phyloP scores from a whole-genome alignment of 1,140 invertebrate species.

The Drosophila asahinai region DNA sequence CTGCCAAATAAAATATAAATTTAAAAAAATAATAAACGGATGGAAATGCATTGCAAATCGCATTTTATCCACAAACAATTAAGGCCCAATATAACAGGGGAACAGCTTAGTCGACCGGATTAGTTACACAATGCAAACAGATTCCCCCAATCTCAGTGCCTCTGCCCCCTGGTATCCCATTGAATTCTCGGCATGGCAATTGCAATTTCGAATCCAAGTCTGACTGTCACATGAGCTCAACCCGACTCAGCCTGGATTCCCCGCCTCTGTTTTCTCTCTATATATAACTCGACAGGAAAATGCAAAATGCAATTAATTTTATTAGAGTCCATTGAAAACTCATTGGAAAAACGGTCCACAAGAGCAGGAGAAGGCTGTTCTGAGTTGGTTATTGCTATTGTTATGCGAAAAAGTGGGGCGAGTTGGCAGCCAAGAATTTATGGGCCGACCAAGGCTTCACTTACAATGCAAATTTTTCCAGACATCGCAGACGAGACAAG shows the following conservation, averaged over 20 bases:
- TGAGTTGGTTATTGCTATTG: neutral
- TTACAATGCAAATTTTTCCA: slow-evolving; percentile 63
- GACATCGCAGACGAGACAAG: slow-evolving; percentile 17
- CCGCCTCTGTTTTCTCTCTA: slow-evolving; percentile 1
- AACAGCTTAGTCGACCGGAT: slow-evolving; percentile 28
- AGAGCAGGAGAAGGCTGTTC: neutral
- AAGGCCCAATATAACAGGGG: slow-evolving; percentile 3
- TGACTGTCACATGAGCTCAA: slow-evolving; percentile 48
- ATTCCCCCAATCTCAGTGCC: neutral
- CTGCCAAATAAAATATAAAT: neutral
- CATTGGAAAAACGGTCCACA: slow-evolving; percentile 42
- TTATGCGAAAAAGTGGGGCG: neutral
- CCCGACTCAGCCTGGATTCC: slow-evolving; percentile 3
- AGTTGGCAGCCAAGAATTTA: slow-evolving; percentile 30
- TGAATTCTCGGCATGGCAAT: slow-evolving; percentile 21
- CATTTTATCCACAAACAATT: slow-evolving; percentile 11
- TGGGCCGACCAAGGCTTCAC: slow-evolving; percentile 49
- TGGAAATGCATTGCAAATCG: neutral
- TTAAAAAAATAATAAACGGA: neutral
- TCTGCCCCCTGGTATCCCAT: neutral
- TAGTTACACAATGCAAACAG: slow-evolving; percentile 43
- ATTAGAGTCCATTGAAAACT: slow-evolving; percentile 63
- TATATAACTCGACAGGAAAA: slow-evolving; percentile 49
- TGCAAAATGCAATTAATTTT: slow-evolving; percentile 68
- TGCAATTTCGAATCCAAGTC: slow-evolving; percentile 36